Base-by-base conservation (phyloP, 2,797 vertebrate species). In the Siniperca scherzeri region DNA sequence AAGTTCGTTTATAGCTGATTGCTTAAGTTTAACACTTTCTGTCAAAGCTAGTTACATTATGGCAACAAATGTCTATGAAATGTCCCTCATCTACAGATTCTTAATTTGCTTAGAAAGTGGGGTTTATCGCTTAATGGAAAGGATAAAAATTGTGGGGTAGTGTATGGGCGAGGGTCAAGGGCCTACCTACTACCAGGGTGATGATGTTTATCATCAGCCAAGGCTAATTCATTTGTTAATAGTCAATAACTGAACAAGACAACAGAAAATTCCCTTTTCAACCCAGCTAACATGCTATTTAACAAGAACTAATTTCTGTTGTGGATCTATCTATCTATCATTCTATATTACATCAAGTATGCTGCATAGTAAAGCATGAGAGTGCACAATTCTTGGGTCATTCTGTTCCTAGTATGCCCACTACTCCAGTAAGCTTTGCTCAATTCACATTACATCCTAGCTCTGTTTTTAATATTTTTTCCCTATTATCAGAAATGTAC, bases 21-120 rank as follows among this genome's bases (percentile, higher is more conserved):
- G 27, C 46, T 71, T 13, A 73, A 48, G 30, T 42, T 72, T 8
- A 79, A 72, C 11, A 17, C 27, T 17, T 55, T 60, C 10, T 83
- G 1, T 46, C 40, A 42, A 10, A 42, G 1, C 40, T 38, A 52
- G 46, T 52, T 42, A 53, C 50, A 11, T 38, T 53, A 36, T 60
- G 78, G 67, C 44, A 80, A 73, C 83, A 86, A 11, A 67, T 89
- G 56, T 87, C 55, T 78, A 33, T 65, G 70, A 70, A 87, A 85
- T 88, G 62, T 87, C 67, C 84, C 85, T 91, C 88, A 87, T 91
- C 90, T 92, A 81, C 93, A 94, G 93, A 94, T 96, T 82, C 72
- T 84, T 89, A 93, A 93, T 74, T 92, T 94, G 52, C 93, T 95
- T 85, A 93, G 82, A 91, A 91, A 89, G 82, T 95, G 84, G 90